phyloP scores from a whole-genome alignment of 2,888 invertebrate genomes.

The Glaucopsyche alexis region DNA sequence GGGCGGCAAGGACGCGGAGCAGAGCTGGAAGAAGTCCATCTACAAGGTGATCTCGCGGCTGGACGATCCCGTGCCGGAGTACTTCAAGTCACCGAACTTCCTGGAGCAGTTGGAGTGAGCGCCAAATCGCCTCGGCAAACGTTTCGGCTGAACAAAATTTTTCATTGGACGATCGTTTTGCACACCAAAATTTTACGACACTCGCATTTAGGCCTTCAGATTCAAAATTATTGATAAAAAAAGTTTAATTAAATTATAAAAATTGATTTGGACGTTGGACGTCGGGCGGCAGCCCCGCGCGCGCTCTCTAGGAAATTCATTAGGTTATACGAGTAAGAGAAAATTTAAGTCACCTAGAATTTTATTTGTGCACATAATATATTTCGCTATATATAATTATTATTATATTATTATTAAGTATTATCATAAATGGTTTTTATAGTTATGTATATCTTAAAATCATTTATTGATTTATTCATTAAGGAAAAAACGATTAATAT shows the following conservation, averaged over 20 bases:
- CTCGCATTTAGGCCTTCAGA: constrained; percentile 85
- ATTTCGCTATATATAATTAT: constrained; percentile 80
- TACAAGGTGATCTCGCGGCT: constrained; percentile 99
- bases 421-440: constrained; percentile 80
- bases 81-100: constrained; percentile 99
- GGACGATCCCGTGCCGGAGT: constrained; percentile 99
- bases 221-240: constrained; percentile 81
- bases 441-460: constrained; percentile 80
- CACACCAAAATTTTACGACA: constrained; percentile 83
- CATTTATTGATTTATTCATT: constrained; percentile 79
- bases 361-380: constrained; percentile 81
- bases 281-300: constrained; percentile 57
- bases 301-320: constrained; percentile 77
- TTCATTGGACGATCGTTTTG: constrained; percentile 73
- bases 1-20: constrained; percentile 97
- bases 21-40: constrained; percentile 99
- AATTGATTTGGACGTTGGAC: constrained; percentile 72
- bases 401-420: constrained; percentile 80
- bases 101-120: constrained; percentile 97
- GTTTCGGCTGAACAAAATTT: constrained; percentile 64
- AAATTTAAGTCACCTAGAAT: constrained; percentile 80
- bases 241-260: constrained; percentile 72
- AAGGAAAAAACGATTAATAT: constrained; percentile 79
- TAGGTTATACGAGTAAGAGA: constrained; percentile 77
- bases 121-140: constrained; percentile 57